Evolutionary conservation across 2,113 vertebrate species (phyloP).

Genomic region (Tragelaphus buxtoni): DNA sequence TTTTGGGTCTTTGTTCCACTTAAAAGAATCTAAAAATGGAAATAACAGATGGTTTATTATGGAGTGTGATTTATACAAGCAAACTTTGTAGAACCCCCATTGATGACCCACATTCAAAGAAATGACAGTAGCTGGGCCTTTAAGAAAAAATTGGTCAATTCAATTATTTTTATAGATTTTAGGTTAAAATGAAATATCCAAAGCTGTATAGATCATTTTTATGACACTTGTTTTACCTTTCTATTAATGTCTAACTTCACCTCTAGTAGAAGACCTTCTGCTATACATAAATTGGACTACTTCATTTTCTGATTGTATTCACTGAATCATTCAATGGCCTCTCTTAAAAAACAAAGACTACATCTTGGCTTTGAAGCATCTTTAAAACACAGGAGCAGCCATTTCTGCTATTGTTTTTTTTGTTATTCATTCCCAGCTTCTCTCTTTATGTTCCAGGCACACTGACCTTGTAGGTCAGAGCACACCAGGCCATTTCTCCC

Average conservation of each 20-base stretch:
- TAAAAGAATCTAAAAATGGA: not conserved
- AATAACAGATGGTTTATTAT: not conserved
- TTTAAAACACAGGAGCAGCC: not conserved
- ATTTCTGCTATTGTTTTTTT: not conserved
- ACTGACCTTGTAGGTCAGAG: not conserved
- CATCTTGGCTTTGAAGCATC: not conserved
- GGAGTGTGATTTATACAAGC: not conserved
- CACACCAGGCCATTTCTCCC: not conserved
- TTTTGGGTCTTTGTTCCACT: not conserved
- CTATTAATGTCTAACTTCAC: not conserved
- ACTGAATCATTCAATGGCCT: not conserved
- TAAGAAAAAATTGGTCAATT: not conserved
- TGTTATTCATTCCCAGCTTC: not conserved
- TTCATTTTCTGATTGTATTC: not conserved
- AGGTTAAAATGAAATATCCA: not conserved
- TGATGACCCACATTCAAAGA: not conserved
- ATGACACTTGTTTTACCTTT: not conserved
- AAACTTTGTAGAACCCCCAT: not conserved
- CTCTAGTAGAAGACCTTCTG: not conserved
- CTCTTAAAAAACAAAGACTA: not conserved
- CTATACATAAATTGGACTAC: not conserved
- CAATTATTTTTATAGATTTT: not conserved
- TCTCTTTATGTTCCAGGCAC: not conserved
- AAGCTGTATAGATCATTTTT: not conserved
- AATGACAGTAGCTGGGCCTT: not conserved